Evolutionary conservation across 2,113 vertebrate species (phyloP).

Genomic region (Pseudorasbora parva): DNA sequence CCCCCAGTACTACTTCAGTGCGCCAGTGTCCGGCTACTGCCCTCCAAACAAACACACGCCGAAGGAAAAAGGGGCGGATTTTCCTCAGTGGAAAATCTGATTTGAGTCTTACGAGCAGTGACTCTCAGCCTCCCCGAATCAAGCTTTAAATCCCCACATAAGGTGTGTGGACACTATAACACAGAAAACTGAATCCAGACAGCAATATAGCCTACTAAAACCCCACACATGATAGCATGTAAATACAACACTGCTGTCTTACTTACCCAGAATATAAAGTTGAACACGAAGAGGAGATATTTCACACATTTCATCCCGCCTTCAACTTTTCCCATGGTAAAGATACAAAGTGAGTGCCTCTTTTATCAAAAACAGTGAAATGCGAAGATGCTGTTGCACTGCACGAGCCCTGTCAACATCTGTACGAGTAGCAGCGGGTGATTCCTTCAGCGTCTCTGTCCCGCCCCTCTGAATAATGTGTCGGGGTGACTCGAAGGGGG

Average conservation of each 20-base stretch:
- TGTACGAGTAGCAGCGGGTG: conserved; percentile 42
- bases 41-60: conserved; percentile 65
- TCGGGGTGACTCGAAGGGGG: conserved; percentile 42
- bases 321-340: conserved; percentile 83
- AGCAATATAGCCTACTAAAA: not conserved
- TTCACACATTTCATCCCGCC: conserved; percentile 90
- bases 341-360: not conserved
- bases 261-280: conserved; percentile 95
- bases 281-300: conserved; percentile 91
- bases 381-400: not conserved
- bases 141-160: not conserved
- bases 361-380: not conserved
- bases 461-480: conserved; percentile 75
- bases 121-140: conserved; percentile 62
- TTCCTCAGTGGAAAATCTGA: conserved; percentile 82
- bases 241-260: not conserved
- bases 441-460: conserved; percentile 69
- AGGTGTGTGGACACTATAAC: conserved; percentile 11
- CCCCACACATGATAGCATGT: not conserved
- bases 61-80: conserved; percentile 71
- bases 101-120: conserved; percentile 67
- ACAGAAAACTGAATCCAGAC: not conserved
- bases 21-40: not conserved
- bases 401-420: conserved; percentile 47
- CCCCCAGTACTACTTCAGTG: not conserved